phyloP scores from a whole-genome alignment of 2,797 vertebrate genomes.

The Scolopax bukidnonensis region DNA sequence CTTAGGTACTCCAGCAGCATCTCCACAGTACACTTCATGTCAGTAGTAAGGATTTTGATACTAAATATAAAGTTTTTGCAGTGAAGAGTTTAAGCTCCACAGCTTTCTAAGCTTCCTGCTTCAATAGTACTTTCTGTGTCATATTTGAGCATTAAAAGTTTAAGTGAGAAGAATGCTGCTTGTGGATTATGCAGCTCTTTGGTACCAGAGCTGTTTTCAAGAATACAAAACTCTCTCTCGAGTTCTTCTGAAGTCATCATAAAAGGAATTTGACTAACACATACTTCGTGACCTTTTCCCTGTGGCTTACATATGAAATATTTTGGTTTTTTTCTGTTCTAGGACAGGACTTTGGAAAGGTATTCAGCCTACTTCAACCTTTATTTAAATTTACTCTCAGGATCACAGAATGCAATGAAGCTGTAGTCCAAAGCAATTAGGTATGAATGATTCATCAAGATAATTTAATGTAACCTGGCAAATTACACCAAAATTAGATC shows the following conservation, averaged over 20 bases:
- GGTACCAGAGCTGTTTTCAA: background rate
- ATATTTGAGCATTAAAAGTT: background rate
- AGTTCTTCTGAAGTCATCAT: background rate
- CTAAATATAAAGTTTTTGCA: background rate
- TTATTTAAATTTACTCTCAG: constrained; percentile 35
- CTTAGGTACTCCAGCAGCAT: background rate
- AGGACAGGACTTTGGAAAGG: background rate
- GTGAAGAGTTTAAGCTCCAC: background rate
- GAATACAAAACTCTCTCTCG: background rate
- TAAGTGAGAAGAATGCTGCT: background rate
- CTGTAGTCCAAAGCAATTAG: constrained; percentile 37
- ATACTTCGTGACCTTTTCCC: background rate
- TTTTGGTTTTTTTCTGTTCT: background rate
- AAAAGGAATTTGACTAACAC: background rate
- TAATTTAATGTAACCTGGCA: constrained; percentile 54
- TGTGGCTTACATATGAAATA: background rate
- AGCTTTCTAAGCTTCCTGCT: background rate
- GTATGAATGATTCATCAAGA: constrained; percentile 46
- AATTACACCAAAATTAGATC: constrained; percentile 52
- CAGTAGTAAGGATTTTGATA: background rate
- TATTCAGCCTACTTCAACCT: background rate
- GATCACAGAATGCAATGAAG: constrained; percentile 14
- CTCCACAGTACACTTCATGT: background rate
- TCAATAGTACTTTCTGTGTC: background rate
- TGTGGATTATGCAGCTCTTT: background rate